Base-by-base conservation (phyloP, 2,113 vertebrate genomes). In the Petromus typicus region DNA sequence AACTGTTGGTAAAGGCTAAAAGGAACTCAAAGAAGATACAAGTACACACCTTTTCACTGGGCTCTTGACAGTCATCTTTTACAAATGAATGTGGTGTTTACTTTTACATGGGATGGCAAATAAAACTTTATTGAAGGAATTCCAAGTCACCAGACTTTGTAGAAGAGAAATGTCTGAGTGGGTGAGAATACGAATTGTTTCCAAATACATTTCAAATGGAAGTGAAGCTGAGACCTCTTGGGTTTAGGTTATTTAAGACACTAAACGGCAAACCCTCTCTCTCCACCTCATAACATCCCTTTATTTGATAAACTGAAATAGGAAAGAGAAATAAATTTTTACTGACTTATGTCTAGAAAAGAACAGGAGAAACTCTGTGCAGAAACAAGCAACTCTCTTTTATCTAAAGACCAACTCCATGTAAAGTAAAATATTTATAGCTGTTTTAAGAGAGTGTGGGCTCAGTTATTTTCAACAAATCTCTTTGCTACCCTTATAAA, bases 361-460 rank as follows among this genome's bases (percentile, higher is more conserved):
- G 3, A 30, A 40, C 85, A 7, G 34, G 7, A 63, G 9, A 96
- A 84, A 78, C 75, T 59, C 11, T 3, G 0, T 73, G n/a, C 1
- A 67, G 61, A 76, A 45, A 90, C 27, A 83, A 81, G 56, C 3
- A 66, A 48, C 12, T 71, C 81, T 51, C 12, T 96, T 86, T 94
- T 34, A 32, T 82, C 61, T 92, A 67, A 92, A 97, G 34, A 37
- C 23, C 56, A 94, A 64, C 5, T 79, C 14, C 5, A 79, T 40
- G 22, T 83, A 89, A 92, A 92, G 30, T 64, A 92, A 96, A 90
- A 91, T 57, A 96, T 75, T 89, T 87, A 56, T 67, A 67, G 43
- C 14, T 54, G 48, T 90, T 89, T 87, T 93, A 61, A 86, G 56
- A 91, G 8, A 56, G 3, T 30, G 48, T 82, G 14, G 13, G 16